Conservation (phyloP, 2,113 vertebrate genomes). For the Gambusia holbrooki region DNA sequence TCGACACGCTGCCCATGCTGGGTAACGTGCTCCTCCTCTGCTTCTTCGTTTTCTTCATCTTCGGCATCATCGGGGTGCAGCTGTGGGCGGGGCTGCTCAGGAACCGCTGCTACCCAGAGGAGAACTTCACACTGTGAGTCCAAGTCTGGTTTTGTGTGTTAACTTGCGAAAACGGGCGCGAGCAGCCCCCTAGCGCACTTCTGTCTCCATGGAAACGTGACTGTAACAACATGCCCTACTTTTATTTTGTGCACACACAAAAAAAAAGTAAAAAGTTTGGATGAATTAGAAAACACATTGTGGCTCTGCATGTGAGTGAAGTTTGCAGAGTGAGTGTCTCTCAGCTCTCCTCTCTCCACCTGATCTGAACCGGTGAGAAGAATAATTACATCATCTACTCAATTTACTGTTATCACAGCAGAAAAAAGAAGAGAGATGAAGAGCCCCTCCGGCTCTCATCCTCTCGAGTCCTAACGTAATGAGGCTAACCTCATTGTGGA, state of each 20-base stretch:
- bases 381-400: slow-evolving; percentile 48
- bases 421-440: slow-evolving; percentile 20
- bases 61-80: slow-evolving; percentile 78
- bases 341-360: slow-evolving; percentile 18
- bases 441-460: slow-evolving; percentile 10
- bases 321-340: background rate
- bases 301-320: background rate
- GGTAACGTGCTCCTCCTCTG: slow-evolving; percentile 76
- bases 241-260: background rate
- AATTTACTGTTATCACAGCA: slow-evolving; percentile 39
- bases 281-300: too few species aligned
- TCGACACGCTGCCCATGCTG: slow-evolving; percentile 77
- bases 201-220: background rate
- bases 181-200: background rate
- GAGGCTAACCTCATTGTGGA: slow-evolving; percentile 29
- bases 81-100: slow-evolving; percentile 77
- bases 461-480: slow-evolving; percentile 40
- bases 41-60: slow-evolving; percentile 79
- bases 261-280: background rate
- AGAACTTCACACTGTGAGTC: slow-evolving; percentile 78
- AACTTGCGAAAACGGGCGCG: background rate
- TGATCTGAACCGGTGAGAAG: slow-evolving; percentile 11
- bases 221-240: background rate
- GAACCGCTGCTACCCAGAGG: slow-evolving; percentile 76
- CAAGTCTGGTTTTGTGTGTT: background rate